Percentiles rank a stretch among this genome's conserved stretches.
Evolutionary conservation across 2,797 vertebrate species (phyloP).

Genomic region (Anguilla megastoma): DNA sequence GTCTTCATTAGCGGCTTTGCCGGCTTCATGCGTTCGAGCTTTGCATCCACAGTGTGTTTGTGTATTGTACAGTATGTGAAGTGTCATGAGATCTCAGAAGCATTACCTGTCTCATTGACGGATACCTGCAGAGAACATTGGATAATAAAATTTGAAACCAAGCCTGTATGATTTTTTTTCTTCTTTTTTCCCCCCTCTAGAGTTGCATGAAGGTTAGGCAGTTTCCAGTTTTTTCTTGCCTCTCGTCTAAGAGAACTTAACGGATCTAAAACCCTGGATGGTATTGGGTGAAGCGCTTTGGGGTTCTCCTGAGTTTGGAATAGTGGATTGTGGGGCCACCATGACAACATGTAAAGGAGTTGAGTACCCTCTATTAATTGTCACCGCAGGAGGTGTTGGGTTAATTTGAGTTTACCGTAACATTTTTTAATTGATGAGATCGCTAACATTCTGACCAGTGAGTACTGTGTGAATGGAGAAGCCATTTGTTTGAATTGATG

Average conservation of each 20-base stretch:
- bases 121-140: conserved; percentile 14
- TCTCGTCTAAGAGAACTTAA: not conserved
- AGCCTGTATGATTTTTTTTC: not conserved
- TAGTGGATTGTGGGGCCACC: not conserved
- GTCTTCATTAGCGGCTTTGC: not conserved
- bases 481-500: too few relatives aligned
- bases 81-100: conserved; percentile 13
- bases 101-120: not conserved
- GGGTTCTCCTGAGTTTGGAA: not conserved
- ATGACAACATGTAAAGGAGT: too few relatives aligned
- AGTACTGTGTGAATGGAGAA: too few relatives aligned
- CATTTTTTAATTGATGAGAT: too few relatives aligned
- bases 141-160: conserved; percentile 24
- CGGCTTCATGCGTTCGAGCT: not conserved
- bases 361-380: too few relatives aligned
- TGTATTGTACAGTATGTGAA: conserved; percentile 22
- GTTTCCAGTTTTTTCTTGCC: not conserved
- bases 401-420: too few relatives aligned
- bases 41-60: conserved; percentile 1
- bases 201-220: not conserved
- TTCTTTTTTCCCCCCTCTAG: not conserved
- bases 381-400: too few relatives aligned
- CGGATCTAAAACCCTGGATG: not conserved
- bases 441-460: too few relatives aligned
- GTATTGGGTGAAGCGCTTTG: not conserved